Evolutionary conservation across 2,888 invertebrate species (phyloP).

Genomic region (Synergus japonicus): DNA sequence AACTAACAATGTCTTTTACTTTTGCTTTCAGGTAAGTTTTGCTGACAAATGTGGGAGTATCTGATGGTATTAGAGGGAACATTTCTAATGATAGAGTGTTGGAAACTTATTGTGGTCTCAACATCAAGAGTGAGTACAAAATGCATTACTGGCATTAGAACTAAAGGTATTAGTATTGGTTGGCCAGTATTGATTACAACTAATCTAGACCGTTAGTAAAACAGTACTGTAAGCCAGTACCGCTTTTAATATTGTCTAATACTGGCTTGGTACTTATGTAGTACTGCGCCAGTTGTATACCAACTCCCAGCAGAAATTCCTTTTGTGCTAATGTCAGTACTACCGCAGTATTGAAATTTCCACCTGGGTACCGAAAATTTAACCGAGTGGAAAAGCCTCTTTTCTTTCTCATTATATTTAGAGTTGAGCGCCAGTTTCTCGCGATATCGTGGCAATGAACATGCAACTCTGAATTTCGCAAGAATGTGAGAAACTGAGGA

Average conservation of each 20-base stretch:
- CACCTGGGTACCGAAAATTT: constrained; percentile 57
- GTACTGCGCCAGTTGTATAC: too few relatives aligned
- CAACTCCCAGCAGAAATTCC: too few relatives aligned
- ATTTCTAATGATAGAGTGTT: constrained; percentile 47
- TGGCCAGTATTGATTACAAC: too few relatives aligned
- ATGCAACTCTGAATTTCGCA: constrained; percentile 51
- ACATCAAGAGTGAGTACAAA: constrained; percentile 56
- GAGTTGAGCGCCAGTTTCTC: constrained; percentile 49
- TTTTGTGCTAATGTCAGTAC: too few relatives aligned
- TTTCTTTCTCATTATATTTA: constrained; percentile 60
- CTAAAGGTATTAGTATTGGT: too few relatives aligned
- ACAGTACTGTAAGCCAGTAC: too few relatives aligned
- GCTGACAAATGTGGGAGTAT: constrained; percentile 48
- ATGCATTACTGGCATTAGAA: constrained; percentile 5
- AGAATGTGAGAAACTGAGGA: constrained; percentile 42
- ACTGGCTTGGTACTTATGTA: too few relatives aligned
- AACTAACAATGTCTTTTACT: constrained; percentile 43
- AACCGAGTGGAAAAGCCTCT: constrained; percentile 64
- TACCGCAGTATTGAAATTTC: too few relatives aligned
- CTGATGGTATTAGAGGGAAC: constrained; percentile 48
- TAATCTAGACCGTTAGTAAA: too few relatives aligned
- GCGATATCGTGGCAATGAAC: constrained; percentile 48
- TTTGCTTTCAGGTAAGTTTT: constrained; percentile 59
- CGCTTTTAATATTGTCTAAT: too few relatives aligned
- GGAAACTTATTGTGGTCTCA: constrained; percentile 58